Percentiles rank a stretch among this genome's conserved stretches.
phyloP scores from a whole-genome alignment of 2,113 vertebrate species.

The human region DNA sequence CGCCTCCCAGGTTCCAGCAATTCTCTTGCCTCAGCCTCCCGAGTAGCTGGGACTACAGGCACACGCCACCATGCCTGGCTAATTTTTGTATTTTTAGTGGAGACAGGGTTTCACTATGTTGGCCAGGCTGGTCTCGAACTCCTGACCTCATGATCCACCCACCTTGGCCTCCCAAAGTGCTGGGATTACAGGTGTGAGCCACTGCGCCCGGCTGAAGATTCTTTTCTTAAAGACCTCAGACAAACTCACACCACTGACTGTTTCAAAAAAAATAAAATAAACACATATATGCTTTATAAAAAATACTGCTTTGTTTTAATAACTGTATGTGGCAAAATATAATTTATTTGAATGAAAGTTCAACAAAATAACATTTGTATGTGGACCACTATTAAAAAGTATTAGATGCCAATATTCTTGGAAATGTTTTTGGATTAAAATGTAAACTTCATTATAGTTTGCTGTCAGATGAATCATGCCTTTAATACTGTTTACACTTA shows the following conservation, averaged over 20 bases:
- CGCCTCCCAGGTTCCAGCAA: too few species aligned
- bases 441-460: conserved; percentile 16
- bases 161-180: too few species aligned
- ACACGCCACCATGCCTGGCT: too few species aligned
- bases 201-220: too few species aligned
- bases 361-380: conserved; percentile 2
- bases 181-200: too few species aligned
- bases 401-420: neutral
- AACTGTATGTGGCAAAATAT: neutral
- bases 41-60: too few species aligned
- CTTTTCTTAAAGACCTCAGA: neutral
- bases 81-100: too few species aligned
- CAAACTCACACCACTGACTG: neutral
- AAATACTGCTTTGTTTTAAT: conserved; percentile 19
- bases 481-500: conserved; percentile 10
- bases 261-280: conserved; percentile 1
- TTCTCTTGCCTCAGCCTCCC: too few species aligned
- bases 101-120: too few species aligned
- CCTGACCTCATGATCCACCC: too few species aligned
- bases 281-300: neutral
- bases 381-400: neutral
- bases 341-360: conserved; percentile 25
- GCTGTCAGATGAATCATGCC: neutral
- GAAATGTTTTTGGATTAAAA: conserved; percentile 38
- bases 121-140: too few species aligned